Conservation (phyloP, 2,888 invertebrate genomes). For the Phymatocera aterrima region DNA sequence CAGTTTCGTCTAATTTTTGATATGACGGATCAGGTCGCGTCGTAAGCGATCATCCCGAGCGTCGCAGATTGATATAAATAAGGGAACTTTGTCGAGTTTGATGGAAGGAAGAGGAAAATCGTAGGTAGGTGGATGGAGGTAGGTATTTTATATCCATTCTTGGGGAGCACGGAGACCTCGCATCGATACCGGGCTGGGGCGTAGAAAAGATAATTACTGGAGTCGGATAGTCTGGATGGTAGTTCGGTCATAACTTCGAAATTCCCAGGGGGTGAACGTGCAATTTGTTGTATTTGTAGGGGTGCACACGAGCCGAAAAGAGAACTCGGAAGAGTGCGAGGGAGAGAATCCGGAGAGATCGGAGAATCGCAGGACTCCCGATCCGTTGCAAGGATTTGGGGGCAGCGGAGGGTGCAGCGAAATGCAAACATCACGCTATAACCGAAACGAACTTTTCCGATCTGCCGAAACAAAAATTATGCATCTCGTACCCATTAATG, state of each 20-base stretch:
- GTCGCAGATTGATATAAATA: slow-evolving; percentile 29
- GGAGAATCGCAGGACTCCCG: slow-evolving; percentile 36
- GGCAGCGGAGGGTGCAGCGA: slow-evolving; percentile 7
- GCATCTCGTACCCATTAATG: too few relatives aligned
- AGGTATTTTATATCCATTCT: background rate
- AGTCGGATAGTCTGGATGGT: slow-evolving; percentile 66
- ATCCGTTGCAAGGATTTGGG: slow-evolving; percentile 12
- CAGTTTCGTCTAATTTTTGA: background rate
- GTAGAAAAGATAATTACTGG: slow-evolving; percentile 69
- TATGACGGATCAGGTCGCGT: background rate
- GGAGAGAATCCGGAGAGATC: slow-evolving; percentile 45
- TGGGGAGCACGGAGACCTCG: background rate
- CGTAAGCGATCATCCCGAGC: background rate
- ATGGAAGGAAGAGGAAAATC: too few relatives aligned
- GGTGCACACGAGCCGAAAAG: slow-evolving; percentile 46
- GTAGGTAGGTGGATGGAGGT: background rate
- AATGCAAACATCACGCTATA: slow-evolving; percentile 33
- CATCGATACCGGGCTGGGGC: slow-evolving; percentile 42
- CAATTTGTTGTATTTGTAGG: slow-evolving; percentile 66
- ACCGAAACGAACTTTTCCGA: too few relatives aligned
- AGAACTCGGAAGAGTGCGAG: slow-evolving; percentile 42
- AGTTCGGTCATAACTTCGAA: slow-evolving; percentile 69
- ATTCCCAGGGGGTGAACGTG: slow-evolving; percentile 64
- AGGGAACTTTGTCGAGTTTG: background rate
- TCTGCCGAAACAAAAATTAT: too few relatives aligned